Base-by-base conservation (phyloP, 1,140 invertebrate genomes). In the Nomia melanderi region DNA sequence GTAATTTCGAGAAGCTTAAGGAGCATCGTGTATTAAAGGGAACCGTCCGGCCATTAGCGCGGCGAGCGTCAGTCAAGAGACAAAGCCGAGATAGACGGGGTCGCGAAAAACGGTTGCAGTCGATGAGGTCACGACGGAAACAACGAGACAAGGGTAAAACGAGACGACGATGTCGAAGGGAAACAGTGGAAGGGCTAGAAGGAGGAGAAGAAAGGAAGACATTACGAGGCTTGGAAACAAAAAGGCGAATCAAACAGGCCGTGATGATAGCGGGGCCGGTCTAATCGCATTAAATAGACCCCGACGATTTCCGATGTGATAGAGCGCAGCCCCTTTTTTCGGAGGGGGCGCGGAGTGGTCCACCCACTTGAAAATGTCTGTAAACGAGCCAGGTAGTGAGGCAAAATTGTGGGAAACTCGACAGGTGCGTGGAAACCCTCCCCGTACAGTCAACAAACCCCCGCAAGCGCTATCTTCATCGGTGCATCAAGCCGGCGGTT, bases 211-310 rank as follows among this genome's bases (percentile, higher is more conserved):
- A 74, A 80, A 77, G 56, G 82, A 59, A 78, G 72, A 74, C 81
- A 83, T 84, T 83, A 84, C 77, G 77, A 57, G 53, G 54, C 53
- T 57, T 53, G 3, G 39, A 5, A 78, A 74, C 70, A 79, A 84
- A 84, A 84, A 84, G 76, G 82, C 78, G 83, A 84, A 81, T 81
- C 82, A 83, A 84, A 77, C 71, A 74, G 81, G 77, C 78, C 73
- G 73, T 78, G 82, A 84, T 84, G 83, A 84, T 84, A 74, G 67
- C 78, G 33, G 65, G 73, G 65, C 64, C 78, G 65, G 54, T 84
- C 78, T 84, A 84, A 84, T 84, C 83, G 83, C 72, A 84, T 84
- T 84, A 84, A 84, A 83, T 75, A 78, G 82, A 84, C 78, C 70
- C 64, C 65, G 50, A 70, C 74, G 83, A 81, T 84, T 83, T 59